phyloP scores from a whole-genome alignment of 2,113 vertebrate species.

The Otus sunia region DNA sequence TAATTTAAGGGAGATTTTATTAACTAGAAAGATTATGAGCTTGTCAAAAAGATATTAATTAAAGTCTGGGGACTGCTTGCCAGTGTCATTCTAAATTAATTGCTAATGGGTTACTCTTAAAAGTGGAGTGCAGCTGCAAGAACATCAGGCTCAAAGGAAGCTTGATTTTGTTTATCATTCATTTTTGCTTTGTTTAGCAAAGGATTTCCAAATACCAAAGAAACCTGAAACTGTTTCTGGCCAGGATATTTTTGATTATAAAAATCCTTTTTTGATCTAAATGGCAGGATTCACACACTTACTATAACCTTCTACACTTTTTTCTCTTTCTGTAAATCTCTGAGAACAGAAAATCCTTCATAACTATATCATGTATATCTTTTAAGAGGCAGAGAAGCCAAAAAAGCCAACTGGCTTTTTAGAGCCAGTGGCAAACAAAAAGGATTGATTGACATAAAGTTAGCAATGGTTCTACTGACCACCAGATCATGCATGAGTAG shows the following conservation, averaged over 20 bases:
- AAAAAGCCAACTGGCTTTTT: not conserved
- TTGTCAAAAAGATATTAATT: constrained; percentile 63
- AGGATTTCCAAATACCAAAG: constrained; percentile 46
- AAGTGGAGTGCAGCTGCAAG: constrained; percentile 63
- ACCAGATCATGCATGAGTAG: not conserved
- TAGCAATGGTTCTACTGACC: not conserved
- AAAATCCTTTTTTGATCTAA: constrained; percentile 3
- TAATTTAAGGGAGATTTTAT: constrained; percentile 49
- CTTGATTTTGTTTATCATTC: constrained; percentile 51
- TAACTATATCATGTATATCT: not conserved
- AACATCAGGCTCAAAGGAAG: constrained; percentile 52
- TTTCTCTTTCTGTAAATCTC: not conserved
- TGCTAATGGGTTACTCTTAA: constrained; percentile 47
- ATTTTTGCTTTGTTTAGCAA: constrained; percentile 62
- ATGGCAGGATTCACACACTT: not conserved
- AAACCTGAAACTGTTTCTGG: constrained; percentile 42
- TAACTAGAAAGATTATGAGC: constrained; percentile 40
- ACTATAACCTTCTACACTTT: not conserved
- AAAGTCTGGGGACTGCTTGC: constrained; percentile 55
- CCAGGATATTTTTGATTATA: constrained; percentile 40
- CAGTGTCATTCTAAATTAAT: constrained; percentile 61
- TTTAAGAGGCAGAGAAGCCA: not conserved
- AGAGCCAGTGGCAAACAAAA: not conserved
- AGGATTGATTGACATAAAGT: not conserved
- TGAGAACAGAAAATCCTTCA: not conserved